Evolutionary conservation across 1,140 invertebrate genomes (phyloP).

Genomic region (Bombyx mandarina): DNA sequence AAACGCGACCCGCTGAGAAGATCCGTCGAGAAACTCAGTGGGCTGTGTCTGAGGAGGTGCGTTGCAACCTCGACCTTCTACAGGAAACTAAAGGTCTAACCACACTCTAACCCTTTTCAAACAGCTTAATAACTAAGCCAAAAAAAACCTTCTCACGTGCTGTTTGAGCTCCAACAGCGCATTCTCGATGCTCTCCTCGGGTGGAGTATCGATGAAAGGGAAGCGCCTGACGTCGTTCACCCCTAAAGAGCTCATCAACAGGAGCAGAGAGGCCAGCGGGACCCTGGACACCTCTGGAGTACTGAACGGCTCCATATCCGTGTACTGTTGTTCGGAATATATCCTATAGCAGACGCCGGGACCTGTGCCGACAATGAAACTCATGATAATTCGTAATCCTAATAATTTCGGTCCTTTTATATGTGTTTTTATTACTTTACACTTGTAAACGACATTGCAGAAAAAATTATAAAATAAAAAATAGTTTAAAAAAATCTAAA

Average conservation of each 20-base stretch:
- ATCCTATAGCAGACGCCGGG: conserved; percentile 87
- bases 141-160: conserved; percentile 72
- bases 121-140: too few relatives aligned
- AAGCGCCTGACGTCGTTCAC: conserved; percentile 92
- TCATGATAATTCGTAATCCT: too few relatives aligned
- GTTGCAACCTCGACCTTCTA: too few relatives aligned
- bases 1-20: too few relatives aligned
- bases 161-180: conserved; percentile 90
- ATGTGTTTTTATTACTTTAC: too few relatives aligned
- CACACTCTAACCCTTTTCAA: too few relatives aligned
- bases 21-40: too few relatives aligned
- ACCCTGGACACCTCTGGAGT: conserved; percentile 94
- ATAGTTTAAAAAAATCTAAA: neutral
- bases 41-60: too few relatives aligned
- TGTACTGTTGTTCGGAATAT: conserved; percentile 83
- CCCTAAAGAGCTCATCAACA: conserved; percentile 97
- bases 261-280: conserved; percentile 90
- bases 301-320: conserved; percentile 82
- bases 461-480: too few relatives aligned
- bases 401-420: too few relatives aligned
- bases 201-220: conserved; percentile 95
- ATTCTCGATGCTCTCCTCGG: conserved; percentile 86
- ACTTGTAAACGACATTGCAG: too few relatives aligned
- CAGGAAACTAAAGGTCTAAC: too few relatives aligned
- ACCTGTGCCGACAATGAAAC: conserved; percentile 44